phyloP scores from a whole-genome alignment of 2,797 vertebrate species.

The Phoeniculus purpureus region DNA sequence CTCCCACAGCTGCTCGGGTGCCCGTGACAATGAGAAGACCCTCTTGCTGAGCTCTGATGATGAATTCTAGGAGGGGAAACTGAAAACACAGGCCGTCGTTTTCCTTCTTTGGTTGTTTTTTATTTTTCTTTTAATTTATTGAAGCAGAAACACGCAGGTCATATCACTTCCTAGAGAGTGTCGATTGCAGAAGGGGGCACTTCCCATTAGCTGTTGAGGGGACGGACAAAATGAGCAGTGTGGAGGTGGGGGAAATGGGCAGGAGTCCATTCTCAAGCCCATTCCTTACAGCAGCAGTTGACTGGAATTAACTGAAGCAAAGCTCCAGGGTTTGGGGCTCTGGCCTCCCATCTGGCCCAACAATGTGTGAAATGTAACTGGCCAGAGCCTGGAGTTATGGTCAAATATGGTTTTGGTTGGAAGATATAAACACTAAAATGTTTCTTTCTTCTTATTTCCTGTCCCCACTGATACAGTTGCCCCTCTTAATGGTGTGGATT shows the following conservation, averaged over 20 bases:
- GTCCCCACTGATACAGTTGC: background rate
- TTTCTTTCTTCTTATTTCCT: background rate
- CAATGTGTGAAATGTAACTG: background rate
- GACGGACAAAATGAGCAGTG: background rate
- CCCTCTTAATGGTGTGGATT: background rate
- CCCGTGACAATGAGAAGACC: constrained; percentile 93
- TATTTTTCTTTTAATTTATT: constrained; percentile 72
- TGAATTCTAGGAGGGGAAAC: constrained; percentile 83
- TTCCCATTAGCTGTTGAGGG: constrained; percentile 43
- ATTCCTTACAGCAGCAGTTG: background rate
- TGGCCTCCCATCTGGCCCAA: background rate
- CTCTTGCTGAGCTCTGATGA: constrained; percentile 96
- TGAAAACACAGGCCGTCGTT: background rate
- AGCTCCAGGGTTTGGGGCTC: background rate
- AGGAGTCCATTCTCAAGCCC: background rate
- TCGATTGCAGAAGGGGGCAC: constrained; percentile 23
- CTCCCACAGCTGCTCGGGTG: constrained; percentile 75
- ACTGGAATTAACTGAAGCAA: background rate
- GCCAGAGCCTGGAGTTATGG: background rate
- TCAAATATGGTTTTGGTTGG: background rate
- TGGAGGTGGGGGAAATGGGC: background rate
- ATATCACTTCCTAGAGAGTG: constrained; percentile 69
- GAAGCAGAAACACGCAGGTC: constrained; percentile 67
- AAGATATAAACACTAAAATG: background rate
- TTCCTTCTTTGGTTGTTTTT: background rate